phyloP scores from a whole-genome alignment of 2,113 vertebrate species.

The Macrotus californicus region DNA sequence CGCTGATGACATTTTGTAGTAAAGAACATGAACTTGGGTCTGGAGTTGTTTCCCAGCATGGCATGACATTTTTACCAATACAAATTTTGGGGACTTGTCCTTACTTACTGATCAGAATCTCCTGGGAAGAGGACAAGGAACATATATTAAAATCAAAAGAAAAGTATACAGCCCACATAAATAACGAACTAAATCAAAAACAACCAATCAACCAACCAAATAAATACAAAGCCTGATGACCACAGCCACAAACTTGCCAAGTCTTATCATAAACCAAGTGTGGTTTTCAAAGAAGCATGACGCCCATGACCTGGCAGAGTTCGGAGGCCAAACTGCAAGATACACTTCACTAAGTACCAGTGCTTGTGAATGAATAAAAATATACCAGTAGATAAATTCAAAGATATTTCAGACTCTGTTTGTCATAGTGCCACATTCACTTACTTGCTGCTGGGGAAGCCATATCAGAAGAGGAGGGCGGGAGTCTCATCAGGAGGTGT shows the following conservation, averaged over 20 bases:
- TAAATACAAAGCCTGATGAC: neutral
- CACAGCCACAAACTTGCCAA: neutral
- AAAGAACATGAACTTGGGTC: neutral
- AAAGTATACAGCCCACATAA: neutral
- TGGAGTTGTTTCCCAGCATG: neutral
- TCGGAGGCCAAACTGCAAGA: neutral
- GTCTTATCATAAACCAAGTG: neutral
- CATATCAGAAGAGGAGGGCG: neutral
- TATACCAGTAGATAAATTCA: neutral
- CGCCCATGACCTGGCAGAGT: neutral
- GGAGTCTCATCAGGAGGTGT: neutral
- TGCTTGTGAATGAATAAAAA: neutral
- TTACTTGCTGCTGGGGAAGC: neutral
- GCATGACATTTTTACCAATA: neutral
- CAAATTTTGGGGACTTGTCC: neutral
- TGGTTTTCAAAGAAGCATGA: neutral
- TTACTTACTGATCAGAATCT: neutral
- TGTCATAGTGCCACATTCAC: neutral
- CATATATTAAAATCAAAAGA: neutral
- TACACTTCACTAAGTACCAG: neutral
- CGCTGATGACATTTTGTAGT: neutral
- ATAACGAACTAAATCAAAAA: neutral
- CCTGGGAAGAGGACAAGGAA: neutral
- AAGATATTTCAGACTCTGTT: neutral
- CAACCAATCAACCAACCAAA: neutral